Percentiles rank a stretch among this genome's conserved stretches.
Evolutionary conservation across 2,888 invertebrate genomes (phyloP).

Genomic region (Oxystoma pomonae): DNA sequence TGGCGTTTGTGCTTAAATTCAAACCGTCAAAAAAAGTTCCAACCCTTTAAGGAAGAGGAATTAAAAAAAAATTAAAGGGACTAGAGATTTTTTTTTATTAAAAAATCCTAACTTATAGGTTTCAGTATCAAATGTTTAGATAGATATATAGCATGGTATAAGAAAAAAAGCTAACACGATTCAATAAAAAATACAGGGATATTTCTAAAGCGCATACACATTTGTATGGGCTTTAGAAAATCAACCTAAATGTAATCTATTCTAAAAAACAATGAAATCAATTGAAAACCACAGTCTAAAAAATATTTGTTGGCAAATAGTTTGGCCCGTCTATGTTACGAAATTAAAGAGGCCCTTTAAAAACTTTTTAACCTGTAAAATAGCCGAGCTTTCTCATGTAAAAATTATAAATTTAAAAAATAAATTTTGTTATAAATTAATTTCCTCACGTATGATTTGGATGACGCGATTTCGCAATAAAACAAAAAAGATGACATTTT

Average conservation of each 20-base stretch:
- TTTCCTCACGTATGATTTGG: not conserved
- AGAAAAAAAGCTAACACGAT: constrained; percentile 17
- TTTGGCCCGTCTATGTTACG: not conserved
- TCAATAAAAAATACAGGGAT: constrained; percentile 23
- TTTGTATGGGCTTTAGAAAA: constrained; percentile 26
- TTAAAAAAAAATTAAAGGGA: constrained; percentile 52
- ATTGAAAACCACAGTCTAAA: constrained; percentile 43
- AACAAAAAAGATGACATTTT: not conserved
- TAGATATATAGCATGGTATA: constrained; percentile 26
- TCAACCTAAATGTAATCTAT: constrained; percentile 38
- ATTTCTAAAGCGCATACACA: constrained; percentile 27
- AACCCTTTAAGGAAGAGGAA: not conserved
- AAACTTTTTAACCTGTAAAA: not conserved
- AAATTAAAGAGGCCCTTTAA: not conserved
- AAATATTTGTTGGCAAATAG: constrained; percentile 31
- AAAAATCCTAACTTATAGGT: constrained; percentile 52
- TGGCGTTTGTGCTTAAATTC: not conserved
- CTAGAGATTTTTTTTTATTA: constrained; percentile 61
- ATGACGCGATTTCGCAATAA: not conserved
- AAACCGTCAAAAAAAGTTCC: too few relatives aligned
- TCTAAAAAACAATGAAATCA: constrained; percentile 35
- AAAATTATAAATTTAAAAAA: not conserved
- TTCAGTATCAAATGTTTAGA: constrained; percentile 60
- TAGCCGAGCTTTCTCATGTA: not conserved
- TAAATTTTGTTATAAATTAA: not conserved